Conservation (phyloP, 2,113 vertebrate genomes). For the Trinectes maculatus region DNA sequence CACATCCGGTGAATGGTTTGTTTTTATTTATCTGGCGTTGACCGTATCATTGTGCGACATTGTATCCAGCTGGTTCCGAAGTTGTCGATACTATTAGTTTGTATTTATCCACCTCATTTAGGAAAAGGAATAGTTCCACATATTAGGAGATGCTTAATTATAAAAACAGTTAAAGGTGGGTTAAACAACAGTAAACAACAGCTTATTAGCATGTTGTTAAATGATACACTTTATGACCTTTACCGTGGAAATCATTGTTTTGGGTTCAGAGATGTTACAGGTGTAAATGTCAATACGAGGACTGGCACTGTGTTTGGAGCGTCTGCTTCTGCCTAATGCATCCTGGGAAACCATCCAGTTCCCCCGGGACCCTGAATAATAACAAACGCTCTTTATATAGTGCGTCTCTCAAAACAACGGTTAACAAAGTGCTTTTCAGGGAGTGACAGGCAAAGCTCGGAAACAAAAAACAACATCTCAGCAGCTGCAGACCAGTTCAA, state of each 20-base stretch:
- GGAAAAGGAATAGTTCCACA: too few species aligned
- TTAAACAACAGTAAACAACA: too few species aligned
- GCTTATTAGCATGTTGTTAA: too few species aligned
- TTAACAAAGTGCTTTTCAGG: conserved; percentile 56
- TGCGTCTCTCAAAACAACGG: conserved; percentile 55
- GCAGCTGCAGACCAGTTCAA: conserved; percentile 6
- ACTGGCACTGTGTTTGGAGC: conserved; percentile 32
- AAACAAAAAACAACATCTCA: too few species aligned
- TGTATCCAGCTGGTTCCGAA: background rate
- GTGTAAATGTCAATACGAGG: conserved; percentile 41
- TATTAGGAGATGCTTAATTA: too few species aligned
- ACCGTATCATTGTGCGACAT: conserved; percentile 4
- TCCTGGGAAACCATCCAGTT: conserved; percentile 66
- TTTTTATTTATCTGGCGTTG: conserved; percentile 41
- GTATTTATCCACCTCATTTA: too few species aligned
- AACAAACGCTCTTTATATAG: conserved; percentile 75
- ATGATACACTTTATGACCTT: too few species aligned
- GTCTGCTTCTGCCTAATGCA: conserved; percentile 53
- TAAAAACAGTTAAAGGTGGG: too few species aligned
- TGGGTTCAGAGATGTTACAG: too few species aligned
- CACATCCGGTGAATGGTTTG: conserved; percentile 50
- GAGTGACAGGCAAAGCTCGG: conserved; percentile 45
- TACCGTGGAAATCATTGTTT: too few species aligned
- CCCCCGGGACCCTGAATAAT: conserved; percentile 62
- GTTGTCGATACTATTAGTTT: too few species aligned